Percentiles rank a stretch among this genome's conserved stretches.
phyloP scores from a whole-genome alignment of 2,113 vertebrate genomes.

The Silurus asotus region DNA sequence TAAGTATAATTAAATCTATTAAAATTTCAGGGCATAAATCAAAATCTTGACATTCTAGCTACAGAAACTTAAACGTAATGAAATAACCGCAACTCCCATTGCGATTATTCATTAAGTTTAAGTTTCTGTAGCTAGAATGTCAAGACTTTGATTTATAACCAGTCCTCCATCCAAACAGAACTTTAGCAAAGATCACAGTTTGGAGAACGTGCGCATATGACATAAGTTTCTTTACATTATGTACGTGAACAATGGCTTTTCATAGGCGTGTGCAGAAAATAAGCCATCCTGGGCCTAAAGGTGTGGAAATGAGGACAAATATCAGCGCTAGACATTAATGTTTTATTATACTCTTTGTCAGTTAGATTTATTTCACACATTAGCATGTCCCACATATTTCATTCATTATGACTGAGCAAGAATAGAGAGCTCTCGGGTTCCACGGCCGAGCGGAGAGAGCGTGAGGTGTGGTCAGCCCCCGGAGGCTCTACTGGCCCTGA shows the following conservation, averaged over 20 bases:
- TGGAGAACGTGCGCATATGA: not conserved
- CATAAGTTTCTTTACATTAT: not conserved
- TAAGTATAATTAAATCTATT: not conserved
- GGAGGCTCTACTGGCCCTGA: not conserved
- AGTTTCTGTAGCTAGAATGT: not conserved
- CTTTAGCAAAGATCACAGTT: not conserved
- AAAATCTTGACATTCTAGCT: too few relatives aligned
- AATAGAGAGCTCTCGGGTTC: slow-evolving; percentile 58
- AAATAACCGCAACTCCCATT: not conserved
- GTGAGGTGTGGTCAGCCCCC: slow-evolving; percentile 42
- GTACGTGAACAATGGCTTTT: not conserved
- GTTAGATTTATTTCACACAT: slow-evolving; percentile 39
- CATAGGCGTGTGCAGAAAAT: not conserved
- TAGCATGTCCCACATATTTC: slow-evolving; percentile 55
- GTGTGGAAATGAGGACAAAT: slow-evolving; percentile 70
- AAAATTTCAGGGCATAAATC: not conserved
- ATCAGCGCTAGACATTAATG: slow-evolving; percentile 59
- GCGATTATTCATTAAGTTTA: not conserved
- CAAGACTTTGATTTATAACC: not conserved
- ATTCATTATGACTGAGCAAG: slow-evolving; percentile 48
- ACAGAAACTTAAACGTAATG: too few relatives aligned
- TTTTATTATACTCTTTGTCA: slow-evolving; percentile 49
- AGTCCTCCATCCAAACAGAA: too few relatives aligned
- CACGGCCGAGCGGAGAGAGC: slow-evolving; percentile 10
- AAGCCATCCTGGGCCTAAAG: not conserved